Conservation (phyloP, 2,888 invertebrate genomes). For the Latheticus oryzae region DNA sequence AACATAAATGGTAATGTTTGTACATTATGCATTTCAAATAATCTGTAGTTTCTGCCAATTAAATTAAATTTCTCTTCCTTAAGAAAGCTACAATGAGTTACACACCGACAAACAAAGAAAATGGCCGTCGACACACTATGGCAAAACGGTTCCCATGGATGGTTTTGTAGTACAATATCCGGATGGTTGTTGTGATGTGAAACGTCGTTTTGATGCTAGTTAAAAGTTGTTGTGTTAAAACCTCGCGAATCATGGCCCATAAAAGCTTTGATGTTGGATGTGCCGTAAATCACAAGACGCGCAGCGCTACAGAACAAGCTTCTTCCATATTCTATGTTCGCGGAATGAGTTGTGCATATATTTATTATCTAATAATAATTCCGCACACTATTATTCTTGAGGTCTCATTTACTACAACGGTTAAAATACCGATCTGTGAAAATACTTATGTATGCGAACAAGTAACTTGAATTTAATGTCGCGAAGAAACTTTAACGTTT, state of each 20-base stretch:
- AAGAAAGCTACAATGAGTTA: background rate
- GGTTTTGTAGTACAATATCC: slow-evolving; percentile 27
- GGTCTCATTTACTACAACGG: slow-evolving; percentile 21
- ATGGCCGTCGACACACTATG: slow-evolving; percentile 14
- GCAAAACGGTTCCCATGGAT: slow-evolving; percentile 30
- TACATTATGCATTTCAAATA: no score
- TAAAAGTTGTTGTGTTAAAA: slow-evolving; percentile 44
- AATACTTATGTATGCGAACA: no score
- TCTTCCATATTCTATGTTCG: slow-evolving; percentile 35
- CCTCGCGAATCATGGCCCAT: slow-evolving; percentile 42
- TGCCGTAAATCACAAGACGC: slow-evolving; percentile 40
- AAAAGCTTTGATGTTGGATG: slow-evolving; percentile 41
- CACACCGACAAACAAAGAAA: no score
- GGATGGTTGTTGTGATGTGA: slow-evolving; percentile 33
- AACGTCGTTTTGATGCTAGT: slow-evolving; percentile 38
- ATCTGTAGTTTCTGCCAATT: no score
- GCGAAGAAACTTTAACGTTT: no score
- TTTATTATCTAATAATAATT: slow-evolving; percentile 40
- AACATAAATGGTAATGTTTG: no score
- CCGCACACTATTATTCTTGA: slow-evolving; percentile 30
- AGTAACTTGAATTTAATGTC: no score
- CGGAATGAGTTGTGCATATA: slow-evolving; percentile 37
- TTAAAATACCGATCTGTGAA: slow-evolving; percentile 1
- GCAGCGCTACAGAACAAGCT: slow-evolving; percentile 30
- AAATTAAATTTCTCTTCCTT: background rate